phyloP scores from a whole-genome alignment of 2,797 vertebrate genomes.

The Oryzias dopingdopingensis region DNA sequence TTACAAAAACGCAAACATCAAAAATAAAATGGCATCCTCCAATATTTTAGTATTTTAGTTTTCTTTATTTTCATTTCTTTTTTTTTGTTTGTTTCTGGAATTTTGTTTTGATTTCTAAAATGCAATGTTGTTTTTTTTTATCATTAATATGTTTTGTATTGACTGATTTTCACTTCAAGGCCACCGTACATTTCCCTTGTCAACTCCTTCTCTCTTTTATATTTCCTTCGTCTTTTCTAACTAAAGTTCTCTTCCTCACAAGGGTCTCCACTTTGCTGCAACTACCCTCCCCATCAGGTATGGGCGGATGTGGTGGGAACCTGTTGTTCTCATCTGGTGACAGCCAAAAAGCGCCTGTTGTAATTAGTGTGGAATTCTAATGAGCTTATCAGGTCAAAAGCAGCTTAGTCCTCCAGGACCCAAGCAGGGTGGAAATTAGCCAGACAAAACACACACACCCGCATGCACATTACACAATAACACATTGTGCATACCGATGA shows the following conservation, averaged over 20 bases:
- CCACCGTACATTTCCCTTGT: background rate
- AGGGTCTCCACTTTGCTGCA: background rate
- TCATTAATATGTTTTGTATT: too few species aligned
- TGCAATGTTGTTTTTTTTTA: too few species aligned
- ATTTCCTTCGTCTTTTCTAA: conserved; percentile 13
- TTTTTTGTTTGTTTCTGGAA: too few species aligned
- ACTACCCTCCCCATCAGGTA: conserved; percentile 9
- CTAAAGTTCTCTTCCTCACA: conserved; percentile 11
- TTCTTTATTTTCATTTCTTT: too few species aligned
- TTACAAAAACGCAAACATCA: too few species aligned
- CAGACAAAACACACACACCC: conserved; percentile 53
- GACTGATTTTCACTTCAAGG: too few species aligned
- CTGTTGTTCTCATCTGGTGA: conserved; percentile 70
- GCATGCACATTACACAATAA: conserved; percentile 59
- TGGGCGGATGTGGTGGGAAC: conserved; percentile 48
- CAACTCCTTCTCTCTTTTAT: background rate
- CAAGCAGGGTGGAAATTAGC: conserved; percentile 75
- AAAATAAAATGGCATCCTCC: too few species aligned
- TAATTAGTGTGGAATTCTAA: conserved; percentile 83
- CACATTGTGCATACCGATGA: conserved; percentile 72
- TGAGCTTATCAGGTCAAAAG: conserved; percentile 84
- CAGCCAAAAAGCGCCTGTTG: conserved; percentile 68
- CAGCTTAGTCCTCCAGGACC: conserved; percentile 80
- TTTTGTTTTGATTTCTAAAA: too few species aligned
- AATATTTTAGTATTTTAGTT: too few species aligned